Percentiles rank a stretch among this genome's conserved stretches.
Evolutionary conservation across 2,888 invertebrate species (phyloP).

Genomic region (Cryptophagus acutangulus): DNA sequence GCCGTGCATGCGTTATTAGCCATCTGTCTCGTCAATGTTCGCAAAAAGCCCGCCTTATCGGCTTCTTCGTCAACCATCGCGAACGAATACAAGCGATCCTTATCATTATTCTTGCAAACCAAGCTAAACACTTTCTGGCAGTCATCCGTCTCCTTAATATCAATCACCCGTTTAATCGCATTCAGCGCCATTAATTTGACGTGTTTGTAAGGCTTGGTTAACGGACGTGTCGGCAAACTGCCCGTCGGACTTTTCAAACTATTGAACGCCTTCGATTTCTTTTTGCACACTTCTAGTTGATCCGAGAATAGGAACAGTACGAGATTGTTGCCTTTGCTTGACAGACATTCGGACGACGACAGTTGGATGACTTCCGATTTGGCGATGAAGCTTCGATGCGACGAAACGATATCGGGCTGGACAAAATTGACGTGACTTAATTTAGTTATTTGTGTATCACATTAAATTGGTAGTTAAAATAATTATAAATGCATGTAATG

Average conservation of each 20-base stretch:
- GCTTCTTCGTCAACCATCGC: slow-evolving; percentile 74
- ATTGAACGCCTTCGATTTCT: slow-evolving; percentile 72
- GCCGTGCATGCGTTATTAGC: slow-evolving; percentile 89
- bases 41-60: slow-evolving; percentile 76
- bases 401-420: slow-evolving; percentile 86
- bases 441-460: no score
- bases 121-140: slow-evolving; percentile 88
- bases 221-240: slow-evolving; percentile 49
- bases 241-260: slow-evolving; percentile 61
- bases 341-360: slow-evolving; percentile 65
- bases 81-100: slow-evolving; percentile 85
- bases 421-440: no score
- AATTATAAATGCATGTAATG: no score
- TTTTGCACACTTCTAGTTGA: slow-evolving; percentile 87
- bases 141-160: slow-evolving; percentile 79
- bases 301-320: slow-evolving; percentile 92
- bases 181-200: slow-evolving; percentile 83
- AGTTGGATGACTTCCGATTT: slow-evolving; percentile 87
- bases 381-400: slow-evolving; percentile 83
- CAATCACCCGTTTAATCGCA: slow-evolving; percentile 85
- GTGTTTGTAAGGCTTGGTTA: slow-evolving; percentile 85
- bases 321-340: slow-evolving; percentile 75
- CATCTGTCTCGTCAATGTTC: slow-evolving; percentile 81
- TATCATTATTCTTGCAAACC: slow-evolving; percentile 80
- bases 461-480: no score